phyloP scores from a whole-genome alignment of 92 coral and sea anemone species.

The Palythoa heliodiscus region DNA sequence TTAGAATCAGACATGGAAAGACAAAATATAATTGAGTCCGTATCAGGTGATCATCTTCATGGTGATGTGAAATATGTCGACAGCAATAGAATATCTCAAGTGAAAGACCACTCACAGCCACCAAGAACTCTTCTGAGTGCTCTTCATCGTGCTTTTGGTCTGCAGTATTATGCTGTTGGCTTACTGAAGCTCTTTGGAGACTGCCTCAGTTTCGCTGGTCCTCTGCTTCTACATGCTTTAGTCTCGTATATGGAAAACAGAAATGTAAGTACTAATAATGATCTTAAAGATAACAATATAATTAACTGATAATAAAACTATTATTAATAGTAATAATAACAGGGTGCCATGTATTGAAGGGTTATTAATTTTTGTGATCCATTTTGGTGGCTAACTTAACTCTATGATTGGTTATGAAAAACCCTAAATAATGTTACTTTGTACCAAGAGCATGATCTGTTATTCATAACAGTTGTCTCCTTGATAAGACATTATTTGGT shows the following conservation, averaged over 20 bases:
- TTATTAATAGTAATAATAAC: too few species aligned
- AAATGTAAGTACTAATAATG: slow-evolving; percentile 57
- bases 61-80: neutral
- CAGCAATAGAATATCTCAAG: neutral
- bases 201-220: slow-evolving; percentile 96
- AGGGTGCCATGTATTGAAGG: too few species aligned
- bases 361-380: too few species aligned
- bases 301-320: too few species aligned
- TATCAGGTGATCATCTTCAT: slow-evolving; percentile 24
- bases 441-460: too few species aligned
- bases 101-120: neutral
- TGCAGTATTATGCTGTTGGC: slow-evolving; percentile 89
- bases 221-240: slow-evolving; percentile 89
- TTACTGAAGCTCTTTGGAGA: slow-evolving; percentile 85
- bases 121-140: slow-evolving; percentile 77
- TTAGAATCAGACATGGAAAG: slow-evolving; percentile 3
- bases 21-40: neutral
- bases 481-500: too few species aligned
- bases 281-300: neutral
- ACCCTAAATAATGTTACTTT: too few species aligned
- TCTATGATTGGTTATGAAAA: too few species aligned
- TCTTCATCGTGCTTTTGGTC: slow-evolving; percentile 90
- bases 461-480: too few species aligned
- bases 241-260: slow-evolving; percentile 96
- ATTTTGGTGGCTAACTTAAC: too few species aligned